A percentile compares a stretch with the other conserved stretches of the same genome.
Evolutionary conservation across 2,888 invertebrate species (phyloP).

Genomic region (Protodeltote pygarga): DNA sequence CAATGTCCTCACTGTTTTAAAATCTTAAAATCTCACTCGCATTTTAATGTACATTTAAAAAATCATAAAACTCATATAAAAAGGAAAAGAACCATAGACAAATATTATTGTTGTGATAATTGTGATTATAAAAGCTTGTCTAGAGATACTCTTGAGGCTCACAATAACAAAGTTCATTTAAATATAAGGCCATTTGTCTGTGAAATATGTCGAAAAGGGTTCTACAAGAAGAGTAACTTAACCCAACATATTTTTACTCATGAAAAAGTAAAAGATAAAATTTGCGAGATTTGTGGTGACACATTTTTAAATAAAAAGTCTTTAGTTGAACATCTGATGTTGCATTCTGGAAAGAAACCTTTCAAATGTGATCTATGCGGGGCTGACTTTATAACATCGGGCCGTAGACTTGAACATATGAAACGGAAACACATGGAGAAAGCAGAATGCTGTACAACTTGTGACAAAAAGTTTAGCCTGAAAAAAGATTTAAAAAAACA

Average conservation of each 20-base stretch:
- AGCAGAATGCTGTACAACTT: constrained; percentile 59
- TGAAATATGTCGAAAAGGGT: constrained; percentile 63
- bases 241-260: constrained; percentile 62
- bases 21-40: constrained; percentile 57
- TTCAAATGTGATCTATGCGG: constrained; percentile 65
- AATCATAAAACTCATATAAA: constrained; percentile 45
- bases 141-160: constrained; percentile 63
- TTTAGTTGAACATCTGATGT: constrained; percentile 62
- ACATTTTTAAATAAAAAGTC: constrained; percentile 64
- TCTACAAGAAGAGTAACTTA: constrained; percentile 67
- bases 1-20: constrained; percentile 62
- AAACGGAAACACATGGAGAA: constrained; percentile 67
- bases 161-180: constrained; percentile 67
- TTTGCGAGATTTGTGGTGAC: constrained; percentile 69
- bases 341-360: constrained; percentile 64
- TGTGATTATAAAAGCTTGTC: constrained; percentile 61
- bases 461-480: constrained; percentile 68
- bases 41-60: constrained; percentile 57
- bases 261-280: constrained; percentile 52
- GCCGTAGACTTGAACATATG: constrained; percentile 66
- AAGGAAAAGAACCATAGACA: constrained; percentile 38
- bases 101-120: constrained; percentile 51
- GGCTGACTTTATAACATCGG: constrained; percentile 63
- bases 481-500: constrained; percentile 69
- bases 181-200: constrained; percentile 60